Base-by-base conservation (phyloP, 2,888 invertebrate species). In the Oligia latruncula region DNA sequence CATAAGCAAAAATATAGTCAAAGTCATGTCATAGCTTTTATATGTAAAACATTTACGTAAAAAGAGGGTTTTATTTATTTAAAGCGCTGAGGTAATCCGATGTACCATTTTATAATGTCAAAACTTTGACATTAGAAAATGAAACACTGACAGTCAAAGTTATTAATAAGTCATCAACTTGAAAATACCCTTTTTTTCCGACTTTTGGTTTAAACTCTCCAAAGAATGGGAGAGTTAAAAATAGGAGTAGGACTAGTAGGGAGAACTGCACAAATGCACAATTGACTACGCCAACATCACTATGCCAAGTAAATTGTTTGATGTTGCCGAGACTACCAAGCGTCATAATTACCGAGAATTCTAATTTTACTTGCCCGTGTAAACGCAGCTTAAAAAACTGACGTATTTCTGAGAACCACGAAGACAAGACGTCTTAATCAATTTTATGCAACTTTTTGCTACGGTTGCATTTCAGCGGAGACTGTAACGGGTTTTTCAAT, bases 401-500 rank as follows among this genome's bases (percentile, higher is more conserved):
- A 65, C 13, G 49, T 58, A 81, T 81, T 84, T 78, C 77, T 52
- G 11, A 46, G 82, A 80, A 80, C 6, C 60, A 55, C 5, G 29
- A 65, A 72, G 40, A 74, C n/a, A 40, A 52, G 29, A 40, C 71
- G 52, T 58, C 40, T 58, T 66, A 82, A 78, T 65, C 60, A 70
- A 82, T 84, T 82, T 55, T 78, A 78, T 71, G 46, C 71, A 62
- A 78, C 0, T 82, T 84, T 82, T 82, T 86, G 65, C 68, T 65
- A n/a, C 1, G 8, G 35, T 46, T 68, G 64, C 55, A 74, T 70
- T 78, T 72, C 62, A 78, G 60, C 84, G 15, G 11, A 64, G 6
- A 55, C 43, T 68, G 62, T 78, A 68, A 60, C 78, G 52, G 67
- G 71, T 72, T 68, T 71, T 74, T 46, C 62, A 71, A 74, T 71